A percentile compares a stretch with the other conserved stretches of the same genome.
Evolutionary conservation across 2,113 vertebrate genomes (phyloP).

Genomic region (Psittacus erithacus): DNA sequence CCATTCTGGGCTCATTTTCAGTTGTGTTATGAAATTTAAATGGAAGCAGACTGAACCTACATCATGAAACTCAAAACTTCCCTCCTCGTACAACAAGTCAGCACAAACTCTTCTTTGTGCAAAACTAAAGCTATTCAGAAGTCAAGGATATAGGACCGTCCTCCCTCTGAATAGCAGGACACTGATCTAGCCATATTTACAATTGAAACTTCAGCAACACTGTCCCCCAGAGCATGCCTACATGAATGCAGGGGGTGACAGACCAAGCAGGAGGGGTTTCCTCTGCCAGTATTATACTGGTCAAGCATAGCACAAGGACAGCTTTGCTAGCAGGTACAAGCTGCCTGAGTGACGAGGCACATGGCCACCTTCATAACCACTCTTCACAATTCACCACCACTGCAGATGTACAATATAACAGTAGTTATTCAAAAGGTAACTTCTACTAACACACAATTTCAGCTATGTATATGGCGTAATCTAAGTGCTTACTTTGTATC

Average conservation of each 20-base stretch:
- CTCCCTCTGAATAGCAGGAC: background rate
- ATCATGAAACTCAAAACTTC: background rate
- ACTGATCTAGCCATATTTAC: no score
- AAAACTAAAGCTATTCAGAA: background rate
- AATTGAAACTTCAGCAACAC: no score
- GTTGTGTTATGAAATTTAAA: background rate
- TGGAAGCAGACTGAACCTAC: background rate
- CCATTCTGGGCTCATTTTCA: background rate
- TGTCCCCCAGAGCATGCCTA: fast-evolving
- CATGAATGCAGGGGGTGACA: fast-evolving
- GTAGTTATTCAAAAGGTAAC: background rate
- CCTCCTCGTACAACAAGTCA: fast-evolving
- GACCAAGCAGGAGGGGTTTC: background rate
- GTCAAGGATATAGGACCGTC: background rate
- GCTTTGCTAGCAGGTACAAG: fast-evolving
- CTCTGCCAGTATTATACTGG: background rate
- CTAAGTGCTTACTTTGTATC: background rate
- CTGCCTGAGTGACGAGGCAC: background rate
- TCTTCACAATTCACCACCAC: no score
- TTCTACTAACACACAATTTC: background rate
- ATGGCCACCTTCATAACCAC: fast-evolving
- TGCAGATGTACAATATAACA: fast-evolving
- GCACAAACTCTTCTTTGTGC: background rate
- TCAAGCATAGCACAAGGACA: fast-evolving
- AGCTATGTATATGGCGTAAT: fast-evolving